Evolutionary conservation across 1,140 invertebrate species (phyloP), one percentile per base, ranked within the genome.

Genomic region (Drosophila lini): DNA sequence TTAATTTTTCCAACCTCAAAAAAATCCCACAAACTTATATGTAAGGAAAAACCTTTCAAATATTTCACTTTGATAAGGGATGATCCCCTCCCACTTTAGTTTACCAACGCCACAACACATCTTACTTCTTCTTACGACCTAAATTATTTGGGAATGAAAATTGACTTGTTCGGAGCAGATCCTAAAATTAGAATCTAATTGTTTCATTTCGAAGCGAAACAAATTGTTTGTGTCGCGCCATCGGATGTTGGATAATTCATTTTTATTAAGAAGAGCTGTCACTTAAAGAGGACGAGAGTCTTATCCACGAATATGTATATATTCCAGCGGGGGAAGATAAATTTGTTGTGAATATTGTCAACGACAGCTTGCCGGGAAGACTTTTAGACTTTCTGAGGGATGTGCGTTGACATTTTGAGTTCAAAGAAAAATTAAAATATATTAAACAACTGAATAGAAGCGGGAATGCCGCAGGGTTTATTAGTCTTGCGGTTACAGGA

Each of bases 161-260:
- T 58, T 58, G 65, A 71, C 52, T 59, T 69, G 65, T 53, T 53
- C 22, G 11, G 9, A 44, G 34, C 22, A 50, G 38, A 70, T 38
- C 56, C 68, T 59, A 71, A 71, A 71, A 58, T 58, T 59, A 71
- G 68, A 71, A 70, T 50, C 42, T 41, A 71, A 71, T 70, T 71
- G 68, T 36, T 70, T 55, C 44, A 58, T 58, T 48, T 71, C 36
- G 53, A 47, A 48, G 28, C n/a, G 52, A 70, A 58, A 71, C 64
- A 71, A 70, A 71, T 71, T 71, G 52, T 41, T n/a, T 58, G 65
- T 32, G 68, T 71, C 52, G 65, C 65, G 50, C n/a, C 28, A 25
- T 70, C 41, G 67, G 68, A 71, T 71, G 68, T 58, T 50, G 44
- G 65, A 71, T 71, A 71, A 71, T 71, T 71, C 65, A 71, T 71